Evolutionary conservation across 2,113 vertebrate genomes (phyloP).

Genomic region (Hemichromis elongatus): DNA sequence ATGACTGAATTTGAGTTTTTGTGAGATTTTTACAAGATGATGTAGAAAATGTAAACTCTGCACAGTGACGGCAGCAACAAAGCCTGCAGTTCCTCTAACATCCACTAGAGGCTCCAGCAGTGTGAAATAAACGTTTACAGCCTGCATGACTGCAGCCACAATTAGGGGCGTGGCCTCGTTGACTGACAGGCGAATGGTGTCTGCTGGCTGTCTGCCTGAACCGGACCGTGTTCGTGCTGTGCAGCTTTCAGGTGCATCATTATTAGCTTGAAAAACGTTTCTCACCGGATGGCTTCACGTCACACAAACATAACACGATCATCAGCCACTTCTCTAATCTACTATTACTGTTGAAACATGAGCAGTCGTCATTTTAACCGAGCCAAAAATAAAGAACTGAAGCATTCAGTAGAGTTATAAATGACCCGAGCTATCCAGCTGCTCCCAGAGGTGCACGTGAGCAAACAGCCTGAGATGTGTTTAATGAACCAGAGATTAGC

Average conservation of each 20-base stretch:
- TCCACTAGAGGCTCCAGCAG: background rate
- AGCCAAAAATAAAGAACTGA: background rate
- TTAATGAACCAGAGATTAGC: background rate
- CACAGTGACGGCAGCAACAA: background rate
- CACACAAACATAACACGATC: background rate
- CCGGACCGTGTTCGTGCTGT: background rate
- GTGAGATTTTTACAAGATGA: too few relatives aligned
- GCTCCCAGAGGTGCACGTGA: background rate
- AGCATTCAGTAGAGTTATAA: background rate
- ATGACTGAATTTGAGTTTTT: background rate
- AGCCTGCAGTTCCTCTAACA: background rate
- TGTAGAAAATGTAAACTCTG: too few relatives aligned
- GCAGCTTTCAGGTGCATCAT: background rate
- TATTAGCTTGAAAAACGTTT: background rate
- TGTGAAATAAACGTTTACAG: background rate
- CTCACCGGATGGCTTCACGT: background rate
- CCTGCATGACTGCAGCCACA: background rate
- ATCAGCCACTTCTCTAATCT: rapidly evolving
- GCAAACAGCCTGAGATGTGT: background rate
- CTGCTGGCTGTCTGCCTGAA: background rate
- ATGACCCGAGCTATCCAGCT: background rate
- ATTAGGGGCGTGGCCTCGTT: background rate
- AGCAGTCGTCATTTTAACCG: background rate
- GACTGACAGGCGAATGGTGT: background rate
- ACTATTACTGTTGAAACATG: background rate